A percentile compares a stretch with the other conserved stretches of the same genome.
These are phyloP conservation scores for Drosophila pandora DNA, from an alignment of 1,140 invertebrate genomes.

Conservation along the genomic window DNA sequence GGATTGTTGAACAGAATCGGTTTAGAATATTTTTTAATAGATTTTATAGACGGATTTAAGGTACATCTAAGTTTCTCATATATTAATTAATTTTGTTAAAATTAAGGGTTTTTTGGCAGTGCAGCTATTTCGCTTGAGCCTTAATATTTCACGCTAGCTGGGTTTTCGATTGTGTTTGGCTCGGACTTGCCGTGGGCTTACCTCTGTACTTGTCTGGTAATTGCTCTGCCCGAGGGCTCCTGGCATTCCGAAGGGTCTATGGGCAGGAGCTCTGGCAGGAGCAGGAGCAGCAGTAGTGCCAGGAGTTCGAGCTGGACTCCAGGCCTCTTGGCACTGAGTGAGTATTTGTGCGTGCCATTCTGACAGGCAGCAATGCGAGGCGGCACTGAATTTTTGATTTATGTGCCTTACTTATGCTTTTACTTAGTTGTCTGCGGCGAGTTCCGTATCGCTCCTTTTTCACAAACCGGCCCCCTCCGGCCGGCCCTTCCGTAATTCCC, in stretches of 20 bases:
- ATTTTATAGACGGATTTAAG: neutral
- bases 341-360: conserved; percentile 80
- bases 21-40: no score
- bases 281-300: neutral
- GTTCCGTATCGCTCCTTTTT: conserved; percentile 1
- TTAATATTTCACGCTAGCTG: conserved; percentile 78
- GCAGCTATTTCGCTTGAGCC: conserved; percentile 41
- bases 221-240: conserved; percentile 53
- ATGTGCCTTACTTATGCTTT: conserved; percentile 82
- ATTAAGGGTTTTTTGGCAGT: conserved; percentile 3
- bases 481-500: neutral
- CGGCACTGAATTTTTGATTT: conserved; percentile 82
- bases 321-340: conserved; percentile 53
- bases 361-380: conserved; percentile 70
- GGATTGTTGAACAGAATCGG: no score
- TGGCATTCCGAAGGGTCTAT: neutral
- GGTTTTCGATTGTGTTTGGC: conserved; percentile 72
- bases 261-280: conserved; percentile 45
- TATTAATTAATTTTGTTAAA: neutral
- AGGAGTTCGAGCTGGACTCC: conserved; percentile 11
- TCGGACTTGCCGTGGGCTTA: conserved; percentile 33
- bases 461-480: neutral
- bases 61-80: neutral
- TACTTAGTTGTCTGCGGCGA: conserved; percentile 75
- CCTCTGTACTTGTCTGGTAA: conserved; percentile 71